These are phyloP conservation scores for Leucozona laternaria DNA, from an alignment of 2,888 invertebrate genomes.

Conservation along the genomic window DNA sequence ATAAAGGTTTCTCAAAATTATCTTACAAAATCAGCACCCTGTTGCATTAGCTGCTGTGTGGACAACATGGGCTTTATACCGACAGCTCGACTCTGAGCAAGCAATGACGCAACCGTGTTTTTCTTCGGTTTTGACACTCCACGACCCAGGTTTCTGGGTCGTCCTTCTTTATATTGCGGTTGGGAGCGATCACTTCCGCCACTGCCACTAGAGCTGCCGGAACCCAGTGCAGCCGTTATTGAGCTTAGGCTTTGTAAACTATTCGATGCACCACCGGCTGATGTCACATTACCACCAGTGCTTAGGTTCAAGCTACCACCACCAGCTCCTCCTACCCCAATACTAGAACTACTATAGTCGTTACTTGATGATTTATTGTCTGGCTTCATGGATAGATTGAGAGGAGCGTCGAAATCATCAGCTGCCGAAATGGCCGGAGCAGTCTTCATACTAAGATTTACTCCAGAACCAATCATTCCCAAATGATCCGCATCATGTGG, in stretches of 20 bases:
- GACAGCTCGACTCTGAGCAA: slow-evolving; percentile 93
- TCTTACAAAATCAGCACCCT: slow-evolving; percentile 84
- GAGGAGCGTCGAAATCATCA: slow-evolving; percentile 89
- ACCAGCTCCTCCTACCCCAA: slow-evolving; percentile 34
- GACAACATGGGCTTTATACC: slow-evolving; percentile 91
- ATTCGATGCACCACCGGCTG: slow-evolving; percentile 78
- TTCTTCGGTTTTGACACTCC: slow-evolving; percentile 96
- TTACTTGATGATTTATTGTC: slow-evolving; percentile 80
- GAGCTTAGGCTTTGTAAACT: slow-evolving; percentile 83
- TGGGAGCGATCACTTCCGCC: slow-evolving; percentile 78
- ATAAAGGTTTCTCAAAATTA: background rate
- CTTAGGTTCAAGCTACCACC: slow-evolving; percentile 66
- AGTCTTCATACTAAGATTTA: slow-evolving; percentile 83
- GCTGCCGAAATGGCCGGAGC: slow-evolving; percentile 83
- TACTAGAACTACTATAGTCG: slow-evolving; percentile 75
- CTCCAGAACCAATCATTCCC: slow-evolving; percentile 79
- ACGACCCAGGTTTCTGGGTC: slow-evolving; percentile 92
- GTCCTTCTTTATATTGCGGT: slow-evolving; percentile 87
- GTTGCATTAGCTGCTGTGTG: slow-evolving; percentile 86
- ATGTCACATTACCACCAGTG: slow-evolving; percentile 53
- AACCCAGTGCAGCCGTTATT: slow-evolving; percentile 83
- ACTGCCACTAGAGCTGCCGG: slow-evolving; percentile 78
- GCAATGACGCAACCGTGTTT: slow-evolving; percentile 94
- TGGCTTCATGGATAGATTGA: slow-evolving; percentile 93
- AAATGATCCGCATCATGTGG: slow-evolving; percentile 80